Conservation (phyloP, 2,113 vertebrate species). For the Pachypanchax playfairii region DNA sequence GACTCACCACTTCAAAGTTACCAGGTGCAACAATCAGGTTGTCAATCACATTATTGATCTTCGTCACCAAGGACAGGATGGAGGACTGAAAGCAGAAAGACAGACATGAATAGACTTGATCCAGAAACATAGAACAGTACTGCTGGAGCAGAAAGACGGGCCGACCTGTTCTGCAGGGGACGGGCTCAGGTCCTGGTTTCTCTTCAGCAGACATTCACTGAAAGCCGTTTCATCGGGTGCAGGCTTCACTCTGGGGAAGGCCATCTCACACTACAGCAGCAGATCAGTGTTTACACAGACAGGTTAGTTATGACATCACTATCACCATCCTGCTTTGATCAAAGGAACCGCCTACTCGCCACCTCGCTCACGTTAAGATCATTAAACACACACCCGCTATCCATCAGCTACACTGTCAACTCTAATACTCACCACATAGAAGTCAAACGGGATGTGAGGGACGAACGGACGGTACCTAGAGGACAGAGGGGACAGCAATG, state of each 20-base stretch:
- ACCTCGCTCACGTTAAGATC: too few relatives aligned
- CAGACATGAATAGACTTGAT: not conserved
- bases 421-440: conserved; percentile 89
- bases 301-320: too few relatives aligned
- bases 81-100: conserved; percentile 82
- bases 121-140: not conserved
- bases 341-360: too few relatives aligned
- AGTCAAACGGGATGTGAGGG: conserved; percentile 96
- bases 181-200: conserved; percentile 95
- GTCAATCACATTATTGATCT: conserved; percentile 98
- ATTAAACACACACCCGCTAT: too few relatives aligned
- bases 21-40: conserved; percentile 96
- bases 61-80: conserved; percentile 96
- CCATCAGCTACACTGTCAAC: too few relatives aligned
- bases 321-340: too few relatives aligned
- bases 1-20: conserved; percentile 96
- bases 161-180: conserved; percentile 90
- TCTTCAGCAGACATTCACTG: conserved; percentile 92
- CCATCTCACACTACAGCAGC: conserved; percentile 91
- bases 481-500: not conserved
- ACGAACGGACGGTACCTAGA: conserved; percentile 94
- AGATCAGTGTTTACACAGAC: conserved; percentile 6
- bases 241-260: conserved; percentile 93
- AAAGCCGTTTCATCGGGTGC: conserved; percentile 89
- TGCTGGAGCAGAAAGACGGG: not conserved